Percentiles rank a stretch among this genome's conserved stretches.
These are phyloP conservation scores for Rhyzopertha dominica DNA, from an alignment of 1,140 invertebrate genomes.

Conservation along the genomic window DNA sequence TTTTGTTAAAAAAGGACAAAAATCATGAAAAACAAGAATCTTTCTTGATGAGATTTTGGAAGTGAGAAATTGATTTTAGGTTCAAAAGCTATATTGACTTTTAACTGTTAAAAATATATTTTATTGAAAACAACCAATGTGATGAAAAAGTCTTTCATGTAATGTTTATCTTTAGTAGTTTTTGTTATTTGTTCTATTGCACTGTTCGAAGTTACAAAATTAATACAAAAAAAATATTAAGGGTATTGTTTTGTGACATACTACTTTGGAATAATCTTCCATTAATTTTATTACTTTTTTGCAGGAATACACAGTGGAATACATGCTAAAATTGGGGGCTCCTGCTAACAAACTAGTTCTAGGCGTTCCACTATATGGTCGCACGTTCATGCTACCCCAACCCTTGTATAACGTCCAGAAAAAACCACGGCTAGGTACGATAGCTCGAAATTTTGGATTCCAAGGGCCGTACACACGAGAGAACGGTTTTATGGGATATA, in stretches of 20 bases:
- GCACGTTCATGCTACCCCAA: constrained; percentile 62
- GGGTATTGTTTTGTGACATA: background rate
- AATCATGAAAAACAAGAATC: too few relatives aligned
- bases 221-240: too few relatives aligned
- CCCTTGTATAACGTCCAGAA: constrained; percentile 27
- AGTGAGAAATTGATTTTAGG: too few relatives aligned
- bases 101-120: too few relatives aligned
- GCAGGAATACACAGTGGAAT: constrained; percentile 69
- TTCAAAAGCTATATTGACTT: too few relatives aligned
- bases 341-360: constrained; percentile 70
- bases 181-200: too few relatives aligned
- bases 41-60: too few relatives aligned
- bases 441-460: constrained; percentile 55
- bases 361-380: constrained; percentile 79
- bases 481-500: constrained; percentile 81
- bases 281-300: constrained; percentile 23
- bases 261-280: constrained; percentile 1
- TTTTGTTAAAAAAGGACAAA: too few relatives aligned
- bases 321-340: constrained; percentile 66
- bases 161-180: too few relatives aligned
- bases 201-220: too few relatives aligned
- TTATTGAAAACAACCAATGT: too few relatives aligned
- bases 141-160: too few relatives aligned
- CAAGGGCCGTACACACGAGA: constrained; percentile 73
- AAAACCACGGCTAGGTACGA: constrained; percentile 47